Percentiles rank a stretch among this genome's conserved stretches.
These are phyloP conservation scores for Reticulitermes lucifugus DNA, from an alignment of 2,888 invertebrate species.

Conservation along the genomic window DNA sequence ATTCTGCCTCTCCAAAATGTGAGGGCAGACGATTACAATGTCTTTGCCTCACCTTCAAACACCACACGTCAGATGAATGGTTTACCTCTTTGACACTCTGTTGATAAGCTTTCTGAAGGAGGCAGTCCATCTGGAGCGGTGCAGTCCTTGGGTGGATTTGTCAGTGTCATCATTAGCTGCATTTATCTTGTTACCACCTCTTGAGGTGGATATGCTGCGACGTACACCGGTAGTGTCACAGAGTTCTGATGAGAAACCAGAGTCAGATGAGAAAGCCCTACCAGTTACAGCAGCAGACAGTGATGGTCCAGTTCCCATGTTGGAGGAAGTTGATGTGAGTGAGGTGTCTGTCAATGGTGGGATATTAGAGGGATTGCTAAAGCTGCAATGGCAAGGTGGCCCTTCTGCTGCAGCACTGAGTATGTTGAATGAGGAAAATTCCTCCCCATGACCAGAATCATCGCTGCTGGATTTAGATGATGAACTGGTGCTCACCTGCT, in stretches of 20 bases:
- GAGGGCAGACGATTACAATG: not conserved
- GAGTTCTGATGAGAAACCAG: constrained; percentile 67
- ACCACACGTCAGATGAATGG: not conserved
- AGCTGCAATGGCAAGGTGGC: constrained; percentile 60
- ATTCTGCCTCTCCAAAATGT: not conserved
- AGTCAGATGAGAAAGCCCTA: constrained; percentile 64
- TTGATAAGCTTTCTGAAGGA: constrained; percentile 70
- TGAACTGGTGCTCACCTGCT: constrained; percentile 51
- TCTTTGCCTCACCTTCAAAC: not conserved
- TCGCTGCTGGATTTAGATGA: constrained; percentile 53
- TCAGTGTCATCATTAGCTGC: constrained; percentile 58
- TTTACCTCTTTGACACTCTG: constrained; percentile 54
- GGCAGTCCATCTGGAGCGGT: constrained; percentile 71
- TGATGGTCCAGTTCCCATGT: constrained; percentile 38
- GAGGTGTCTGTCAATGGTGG: constrained; percentile 53
- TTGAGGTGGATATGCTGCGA: constrained; percentile 53
- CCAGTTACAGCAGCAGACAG: constrained; percentile 60
- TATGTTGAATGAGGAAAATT: constrained; percentile 60
- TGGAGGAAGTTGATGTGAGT: constrained; percentile 52
- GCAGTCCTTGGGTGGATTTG: constrained; percentile 58
- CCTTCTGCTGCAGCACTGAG: constrained; percentile 42
- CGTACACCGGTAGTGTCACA: constrained; percentile 60
- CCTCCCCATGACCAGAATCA: constrained; percentile 60
- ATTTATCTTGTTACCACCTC: constrained; percentile 58
- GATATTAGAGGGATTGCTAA: constrained; percentile 40